Percentiles rank a stretch among this genome's conserved stretches.
Conservation (phyloP, 2,113 vertebrate genomes). For the Phyllostomus hastatus region DNA sequence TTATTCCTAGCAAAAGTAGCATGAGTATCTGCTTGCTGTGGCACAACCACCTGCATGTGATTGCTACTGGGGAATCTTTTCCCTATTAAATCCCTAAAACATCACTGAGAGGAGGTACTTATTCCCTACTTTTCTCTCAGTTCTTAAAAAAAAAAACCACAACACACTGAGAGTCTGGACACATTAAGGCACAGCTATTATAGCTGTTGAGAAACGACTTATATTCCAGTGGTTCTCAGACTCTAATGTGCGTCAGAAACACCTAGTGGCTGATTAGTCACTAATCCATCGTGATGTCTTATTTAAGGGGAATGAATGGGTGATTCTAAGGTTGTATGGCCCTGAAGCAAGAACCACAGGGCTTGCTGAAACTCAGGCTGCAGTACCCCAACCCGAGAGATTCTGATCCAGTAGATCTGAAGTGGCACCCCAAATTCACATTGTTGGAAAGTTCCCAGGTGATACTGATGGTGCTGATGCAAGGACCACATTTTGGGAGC, state of each 20-base stretch:
- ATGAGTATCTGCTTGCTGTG: neutral
- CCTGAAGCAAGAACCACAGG: neutral
- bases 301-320: too few relatives aligned
- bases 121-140: neutral
- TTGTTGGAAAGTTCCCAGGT: neutral
- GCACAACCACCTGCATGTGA: neutral
- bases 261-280: too few relatives aligned
- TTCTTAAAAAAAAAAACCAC: neutral
- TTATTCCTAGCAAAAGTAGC: neutral
- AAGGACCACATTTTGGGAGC: neutral
- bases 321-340: too few relatives aligned
- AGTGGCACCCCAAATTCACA: neutral
- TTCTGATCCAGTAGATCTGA: neutral
- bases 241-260: neutral
- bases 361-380: neutral
- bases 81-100: neutral
- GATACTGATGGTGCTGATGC: too few relatives aligned
- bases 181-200: neutral
- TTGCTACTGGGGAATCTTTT: neutral
- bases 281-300: too few relatives aligned
- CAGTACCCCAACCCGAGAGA: neutral
- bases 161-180: neutral
- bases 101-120: neutral
- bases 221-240: neutral
- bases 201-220: neutral